Evolutionary conservation across 2,888 invertebrate species (phyloP), one percentile per base, ranked within the genome.

Genomic region (Aspidiotus rigidus): DNA sequence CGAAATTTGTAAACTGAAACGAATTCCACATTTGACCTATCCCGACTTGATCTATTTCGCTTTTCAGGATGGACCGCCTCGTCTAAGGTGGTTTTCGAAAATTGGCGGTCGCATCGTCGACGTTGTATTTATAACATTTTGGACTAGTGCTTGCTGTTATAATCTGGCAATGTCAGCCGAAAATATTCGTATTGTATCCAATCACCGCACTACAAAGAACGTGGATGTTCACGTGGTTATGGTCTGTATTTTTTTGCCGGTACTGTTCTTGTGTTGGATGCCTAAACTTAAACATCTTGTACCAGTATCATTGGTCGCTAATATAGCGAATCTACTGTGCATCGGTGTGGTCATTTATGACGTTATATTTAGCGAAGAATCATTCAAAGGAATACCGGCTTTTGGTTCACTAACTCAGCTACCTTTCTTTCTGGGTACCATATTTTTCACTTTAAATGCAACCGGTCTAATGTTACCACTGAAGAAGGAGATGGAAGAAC

Each of bases 381-480:
- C 83, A 0, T 80, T 88, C 1, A 82, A 84, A 11, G 83, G 84
- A 57, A 83, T 84, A 71, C 81, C 81, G 5, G 80, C 85, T 0
- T 81, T 86, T 64, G 90, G 88, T 0, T 79, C 83, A 10, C 76
- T 86, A 1, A 78, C 81, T 42, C 83, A 86, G 69, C 88, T 93
- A 75, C 96, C 97, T 0, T 81, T 97, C 1, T 98, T 92, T 81
- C 94, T 98, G 77, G 96, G 97, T 54, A 96, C 95, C 0, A 95
- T 94, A 0, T 82, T 98, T 64, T 98, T 95, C 78, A 93, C 97
- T 0, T 84, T 97, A 74, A 97, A 98, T 82, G 95, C 95, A 66
- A 94, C 96, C 73, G 90, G 89, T 64, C 89, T 90, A 13, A 2
- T 64, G 42, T 81, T 95, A 76, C 94, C 97, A 0, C 77, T 97